Conservation (phyloP, 2,888 invertebrate genomes). For the Xylocampa areola region DNA sequence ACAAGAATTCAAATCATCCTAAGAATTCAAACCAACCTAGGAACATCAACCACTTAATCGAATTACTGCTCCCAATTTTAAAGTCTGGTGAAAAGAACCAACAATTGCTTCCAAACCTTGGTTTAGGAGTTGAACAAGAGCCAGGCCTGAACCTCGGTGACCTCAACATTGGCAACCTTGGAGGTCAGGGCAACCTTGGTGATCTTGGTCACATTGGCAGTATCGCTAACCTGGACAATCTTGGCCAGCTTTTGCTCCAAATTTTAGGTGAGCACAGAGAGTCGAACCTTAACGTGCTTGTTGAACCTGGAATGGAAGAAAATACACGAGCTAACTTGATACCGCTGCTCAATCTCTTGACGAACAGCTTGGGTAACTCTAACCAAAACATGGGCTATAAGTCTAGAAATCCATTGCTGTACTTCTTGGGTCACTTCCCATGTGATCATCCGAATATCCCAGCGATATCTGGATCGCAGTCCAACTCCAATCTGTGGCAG, state of each 20-base stretch:
- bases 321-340: slow-evolving; percentile 23
- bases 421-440: slow-evolving; percentile 50
- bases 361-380: slow-evolving; percentile 23
- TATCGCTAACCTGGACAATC: no score
- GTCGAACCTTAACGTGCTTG: slow-evolving; percentile 32
- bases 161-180: slow-evolving; percentile 4
- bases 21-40: no score
- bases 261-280: slow-evolving; percentile 20
- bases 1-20: slow-evolving; percentile 8
- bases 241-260: slow-evolving; percentile 22
- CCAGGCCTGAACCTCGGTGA: no score
- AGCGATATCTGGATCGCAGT: slow-evolving; percentile 20
- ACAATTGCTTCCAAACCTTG: slow-evolving; percentile 2
- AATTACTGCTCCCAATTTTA: slow-evolving; percentile 27
- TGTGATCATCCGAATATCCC: slow-evolving; percentile 44
- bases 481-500: slow-evolving; percentile 36
- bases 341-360: slow-evolving; percentile 34
- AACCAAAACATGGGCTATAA: slow-evolving; percentile 27
- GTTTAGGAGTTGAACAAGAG: neutral
- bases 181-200: no score
- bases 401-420: slow-evolving; percentile 37
- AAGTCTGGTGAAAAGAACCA: slow-evolving; percentile 32
- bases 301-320: slow-evolving; percentile 41
- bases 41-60: slow-evolving; percentile 21
- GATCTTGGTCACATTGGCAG: no score